Evolutionary conservation across 2,888 invertebrate species (phyloP), one percentile per base, ranked within the genome.

Genomic region (Trileptium ribeirensis): DNA sequence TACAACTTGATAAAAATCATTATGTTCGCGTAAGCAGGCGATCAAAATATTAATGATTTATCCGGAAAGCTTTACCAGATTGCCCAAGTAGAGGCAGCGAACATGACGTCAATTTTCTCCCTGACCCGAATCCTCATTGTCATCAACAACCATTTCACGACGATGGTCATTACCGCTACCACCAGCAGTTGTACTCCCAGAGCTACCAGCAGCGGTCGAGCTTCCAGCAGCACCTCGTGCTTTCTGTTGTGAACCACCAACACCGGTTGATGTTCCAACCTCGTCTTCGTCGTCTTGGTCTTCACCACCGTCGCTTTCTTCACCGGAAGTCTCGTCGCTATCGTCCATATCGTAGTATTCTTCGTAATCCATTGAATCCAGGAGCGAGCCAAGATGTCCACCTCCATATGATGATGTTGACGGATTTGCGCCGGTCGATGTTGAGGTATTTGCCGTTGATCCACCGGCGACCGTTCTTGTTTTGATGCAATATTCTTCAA

Each of bases 401-500:
- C n/a, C n/a, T n/a, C n/a, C n/a, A n/a, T n/a, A n/a, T 51, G 51
- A 15, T 51, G 51, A 51, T 24, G 8, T 24, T 15, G 51, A 51
- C 51, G 51, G 51, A 15, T 51, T 24, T 15, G 8, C 51, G 24
- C 51, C 24, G 8, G 24, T 24, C 24, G 51, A 51, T 51, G 8
- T 24, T 8, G 51, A 51, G 24, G 51, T 51, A 15, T 8, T 51
- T 8, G 51, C 8, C 24, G 51, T 15, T 15, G 24, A 51, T 51
- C 8, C 8, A 15, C 51, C 51, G 24, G 51, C 24, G 24, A 24
- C 8, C 24, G 8, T 8, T 15, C 51, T 8, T 24, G 24, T 51
- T 51, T 51, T 51, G 51, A 51, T 24, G 24, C 51, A 51, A 51
- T 98, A 98, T 90, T 99, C 99, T 91, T 99, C 98, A 88, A 98